Evolutionary conservation across 2,113 vertebrate species (phyloP), one percentile per base, ranked within the genome.

Genomic region (Himantopus leucocephalus): DNA sequence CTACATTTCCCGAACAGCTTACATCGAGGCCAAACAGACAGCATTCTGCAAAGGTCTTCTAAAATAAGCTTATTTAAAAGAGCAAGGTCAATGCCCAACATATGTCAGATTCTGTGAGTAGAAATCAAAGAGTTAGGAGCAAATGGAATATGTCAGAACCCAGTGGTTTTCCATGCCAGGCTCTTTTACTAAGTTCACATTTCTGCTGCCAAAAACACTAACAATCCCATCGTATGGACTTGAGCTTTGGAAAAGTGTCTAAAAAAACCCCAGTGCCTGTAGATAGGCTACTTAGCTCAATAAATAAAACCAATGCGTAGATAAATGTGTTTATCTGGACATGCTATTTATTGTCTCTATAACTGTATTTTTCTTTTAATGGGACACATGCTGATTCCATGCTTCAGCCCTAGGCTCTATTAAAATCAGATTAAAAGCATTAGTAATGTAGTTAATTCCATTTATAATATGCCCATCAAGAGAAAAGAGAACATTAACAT

Each of bases 371-470:
- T 97, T 94, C 90, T 97, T 97, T 93, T 95, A 97, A 96, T 30
- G n/a, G 87, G 91, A 96, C 94, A 92, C 73, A 85, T 64, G 88
- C 91, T 97, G 93, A 96, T 97, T 96, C 67, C 68, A 75, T 85
- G 63, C 83, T 63, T 94, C 84, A 94, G 96, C 90, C 88, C 48
- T 84, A 95, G 94, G 94, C 93, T 37, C 94, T 73, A 97, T 92
- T 97, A 97, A 98, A 98, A 97, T 97, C 92, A 97, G 95, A 97
- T 97, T 97, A 95, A 97, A 98, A 97, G 76, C 86, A 94, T 96
- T 96, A 97, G 68, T 94, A 97, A 97, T 90, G 55, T 96, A 97
- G 93, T 96, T 97, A 97, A 97, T 97, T 97, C 74, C 62, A 94
- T 94, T 97, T 97, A 92, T 95, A 96, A 96, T 85, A 96, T 95